Base-by-base conservation (phyloP, 2,797 vertebrate species). In the Distichodus sexfasciatus region DNA sequence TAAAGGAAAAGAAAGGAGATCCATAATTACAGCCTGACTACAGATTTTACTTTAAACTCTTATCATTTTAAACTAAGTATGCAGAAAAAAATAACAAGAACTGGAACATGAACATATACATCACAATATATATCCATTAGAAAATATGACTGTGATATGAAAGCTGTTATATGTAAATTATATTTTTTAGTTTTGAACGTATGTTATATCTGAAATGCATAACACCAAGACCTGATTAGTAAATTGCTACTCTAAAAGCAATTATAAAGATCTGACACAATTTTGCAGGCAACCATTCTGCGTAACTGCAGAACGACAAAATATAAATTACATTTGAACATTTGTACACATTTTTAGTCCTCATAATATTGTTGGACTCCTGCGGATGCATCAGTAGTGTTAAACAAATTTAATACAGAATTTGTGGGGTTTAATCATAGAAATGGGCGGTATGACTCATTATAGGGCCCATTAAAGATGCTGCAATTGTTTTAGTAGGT, bases 81-180 rank as follows among this genome's bases (percentile, higher is more conserved):
- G 41, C 58, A 43, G 40, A 54, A 47, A 35, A 33, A 2, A 23
- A 24, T 44, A 54, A 14, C 29, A 23, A 24, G 46, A 54, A 14
- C 29, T 50, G 11, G 19, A 40, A 53, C 57, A 51, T 58, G 53
- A 57, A 70, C 43, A 61, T 19, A 58, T 57, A 77, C 64, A 74
- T 46, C 68, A 63, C 10, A 35, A 69, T 51, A 17, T 63, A 55
- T 46, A 53, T 46, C 4, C 8, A 21, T 29, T 11, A 69, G 44
- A 58, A 3, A 46, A 33, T 12, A 5, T 66, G n/a, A 35, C 12
- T 21, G 40, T n/a, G 33, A 46, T 35, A 1, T 62, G 11, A 47
- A 51, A 46, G 46, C 23, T 40, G 12, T 11, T 41, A n/a, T 4
- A 53, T 17, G 8, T 6, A 64, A 17, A 21, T 29, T 51, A 33